Percentiles rank a stretch among this genome's conserved stretches.
Evolutionary conservation across 92 coral and sea anemone species (phyloP).

Genomic region (Epizoanthus stellaris): DNA sequence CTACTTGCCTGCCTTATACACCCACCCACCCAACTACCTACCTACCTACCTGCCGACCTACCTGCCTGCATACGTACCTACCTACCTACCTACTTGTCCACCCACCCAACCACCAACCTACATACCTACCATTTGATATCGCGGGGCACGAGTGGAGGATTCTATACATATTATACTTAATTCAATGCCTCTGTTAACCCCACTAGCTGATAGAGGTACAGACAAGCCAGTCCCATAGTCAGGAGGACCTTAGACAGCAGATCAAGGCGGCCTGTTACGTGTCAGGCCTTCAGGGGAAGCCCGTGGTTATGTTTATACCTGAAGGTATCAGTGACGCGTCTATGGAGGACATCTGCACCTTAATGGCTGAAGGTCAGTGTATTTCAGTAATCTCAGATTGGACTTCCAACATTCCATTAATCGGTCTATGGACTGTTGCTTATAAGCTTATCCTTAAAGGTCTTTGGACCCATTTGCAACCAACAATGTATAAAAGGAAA

Average conservation of each 20-base stretch:
- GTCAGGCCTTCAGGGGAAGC: slow-evolving; percentile 93
- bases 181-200: not conserved
- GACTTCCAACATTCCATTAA: too few species aligned
- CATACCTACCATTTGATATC: not conserved
- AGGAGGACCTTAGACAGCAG: slow-evolving; percentile 85
- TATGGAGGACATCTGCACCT: slow-evolving; percentile 87
- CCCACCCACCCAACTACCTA: too few species aligned
- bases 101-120: too few species aligned
- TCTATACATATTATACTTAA: not conserved
- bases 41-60: too few species aligned
- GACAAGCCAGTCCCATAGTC: slow-evolving; percentile 65
- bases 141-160: not conserved
- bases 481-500: too few species aligned
- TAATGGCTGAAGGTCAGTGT: slow-evolving; percentile 87
- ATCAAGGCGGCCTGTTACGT: slow-evolving; percentile 88
- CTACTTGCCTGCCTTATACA: too few species aligned
- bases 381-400: too few species aligned
- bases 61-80: too few species aligned
- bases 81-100: too few species aligned
- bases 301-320: slow-evolving; percentile 83
- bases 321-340: slow-evolving; percentile 73
- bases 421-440: too few species aligned
- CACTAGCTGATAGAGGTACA: slow-evolving; percentile 64
- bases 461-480: too few species aligned
- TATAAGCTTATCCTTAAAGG: too few species aligned